Percentiles rank a stretch among this genome's conserved stretches.
phyloP scores from a whole-genome alignment of 53 echinoderm and acorn worm species.

The Arbacia lixula region DNA sequence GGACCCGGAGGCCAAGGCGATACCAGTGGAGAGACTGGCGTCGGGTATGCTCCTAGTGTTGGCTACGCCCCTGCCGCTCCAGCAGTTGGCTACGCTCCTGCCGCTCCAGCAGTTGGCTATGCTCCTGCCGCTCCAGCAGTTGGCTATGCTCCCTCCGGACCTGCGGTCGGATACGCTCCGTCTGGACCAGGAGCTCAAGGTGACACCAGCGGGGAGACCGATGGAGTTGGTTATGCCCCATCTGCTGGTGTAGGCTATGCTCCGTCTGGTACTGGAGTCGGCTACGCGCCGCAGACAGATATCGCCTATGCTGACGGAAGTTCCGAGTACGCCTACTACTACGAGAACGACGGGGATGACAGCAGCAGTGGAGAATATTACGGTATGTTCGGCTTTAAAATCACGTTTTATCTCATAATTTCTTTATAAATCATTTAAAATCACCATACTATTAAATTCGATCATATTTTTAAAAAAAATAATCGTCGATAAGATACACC shows the following conservation, averaged over 20 bases:
- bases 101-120: slow-evolving; percentile 13
- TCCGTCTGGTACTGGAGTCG: background rate
- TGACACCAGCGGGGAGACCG: no score
- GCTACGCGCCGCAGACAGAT: slow-evolving; percentile 1
- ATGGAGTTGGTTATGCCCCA: no score
- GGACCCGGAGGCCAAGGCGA: background rate
- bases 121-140: slow-evolving; percentile 18
- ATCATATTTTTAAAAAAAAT: no score
- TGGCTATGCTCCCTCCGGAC: slow-evolving; percentile 7
- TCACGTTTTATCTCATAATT: background rate
- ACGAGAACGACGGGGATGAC: slow-evolving; percentile 17
- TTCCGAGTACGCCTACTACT: background rate
- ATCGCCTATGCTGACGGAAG: background rate
- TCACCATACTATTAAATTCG: no score
- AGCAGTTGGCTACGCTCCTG: slow-evolving; percentile 2
- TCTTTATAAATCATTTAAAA: background rate
- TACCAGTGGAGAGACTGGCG: slow-evolving; percentile 15
- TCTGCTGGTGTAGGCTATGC: background rate
- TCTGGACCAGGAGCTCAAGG: no score
- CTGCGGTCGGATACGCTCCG: no score
- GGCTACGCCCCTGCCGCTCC: no score
- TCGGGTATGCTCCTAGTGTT: background rate
- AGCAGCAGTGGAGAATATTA: background rate
- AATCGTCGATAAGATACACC: no score
- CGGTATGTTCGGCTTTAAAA: background rate